Evolutionary conservation across 2,888 invertebrate species (phyloP).

Genomic region (Diplazon laetatorius): DNA sequence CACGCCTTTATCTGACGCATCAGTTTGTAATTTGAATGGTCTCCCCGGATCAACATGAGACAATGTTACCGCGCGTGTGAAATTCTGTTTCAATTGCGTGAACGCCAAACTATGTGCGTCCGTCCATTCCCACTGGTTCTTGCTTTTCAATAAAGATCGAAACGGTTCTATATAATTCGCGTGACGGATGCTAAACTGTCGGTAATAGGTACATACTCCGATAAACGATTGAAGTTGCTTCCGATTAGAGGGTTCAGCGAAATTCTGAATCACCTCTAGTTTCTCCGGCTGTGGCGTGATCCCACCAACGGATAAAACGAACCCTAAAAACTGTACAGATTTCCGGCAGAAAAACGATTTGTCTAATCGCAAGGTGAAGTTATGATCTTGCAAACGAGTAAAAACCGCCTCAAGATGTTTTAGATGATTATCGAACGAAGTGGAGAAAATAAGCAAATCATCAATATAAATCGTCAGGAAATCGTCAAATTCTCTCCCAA

Average conservation of each 20-base stretch:
- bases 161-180: conserved; percentile 55
- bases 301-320: conserved; percentile 48
- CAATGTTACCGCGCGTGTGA: conserved; percentile 45
- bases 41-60: conserved; percentile 33
- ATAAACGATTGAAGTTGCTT: conserved; percentile 69
- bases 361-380: conserved; percentile 44
- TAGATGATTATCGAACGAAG: conserved; percentile 64
- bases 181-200: conserved; percentile 20
- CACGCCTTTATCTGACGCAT: conserved; percentile 50
- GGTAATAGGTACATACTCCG: conserved; percentile 64
- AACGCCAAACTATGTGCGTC: conserved; percentile 48
- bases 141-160: conserved; percentile 44
- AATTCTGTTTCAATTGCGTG: conserved; percentile 40
- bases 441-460: conserved; percentile 57
- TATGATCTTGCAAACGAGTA: conserved; percentile 34
- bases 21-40: conserved; percentile 53
- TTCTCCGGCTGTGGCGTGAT: conserved; percentile 21
- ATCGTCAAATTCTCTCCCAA: conserved; percentile 66
- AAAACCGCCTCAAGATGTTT: conserved; percentile 64
- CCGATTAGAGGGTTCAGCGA: not conserved
- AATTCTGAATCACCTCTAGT: too few species aligned
- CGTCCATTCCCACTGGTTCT: conserved; percentile 52
- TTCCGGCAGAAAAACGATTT: not conserved
- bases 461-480: conserved; percentile 51
- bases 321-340: conserved; percentile 65